Evolutionary conservation across 2,797 vertebrate species (phyloP).

Genomic region (Poeciliopsis gracilis): DNA sequence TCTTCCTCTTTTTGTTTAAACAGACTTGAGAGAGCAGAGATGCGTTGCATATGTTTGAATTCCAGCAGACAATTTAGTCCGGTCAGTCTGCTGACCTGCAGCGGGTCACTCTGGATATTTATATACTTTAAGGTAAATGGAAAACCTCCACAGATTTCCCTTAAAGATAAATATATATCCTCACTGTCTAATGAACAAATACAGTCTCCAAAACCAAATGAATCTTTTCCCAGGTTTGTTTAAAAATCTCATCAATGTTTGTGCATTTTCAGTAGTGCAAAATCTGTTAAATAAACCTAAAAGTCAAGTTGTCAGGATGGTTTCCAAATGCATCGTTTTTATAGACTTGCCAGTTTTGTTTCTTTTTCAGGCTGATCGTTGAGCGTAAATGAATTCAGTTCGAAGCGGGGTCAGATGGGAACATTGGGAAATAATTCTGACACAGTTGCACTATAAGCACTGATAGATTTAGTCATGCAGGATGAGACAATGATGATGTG

Average conservation of each 20-base stretch:
- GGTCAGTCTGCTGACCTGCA: constrained; percentile 4
- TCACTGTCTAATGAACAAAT: not conserved
- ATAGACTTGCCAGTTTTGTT: not conserved
- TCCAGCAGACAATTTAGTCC: not conserved
- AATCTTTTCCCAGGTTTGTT: not conserved
- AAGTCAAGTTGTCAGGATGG: constrained; percentile 4
- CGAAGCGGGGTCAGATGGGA: not conserved
- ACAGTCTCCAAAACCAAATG: constrained; percentile 2
- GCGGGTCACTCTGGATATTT: constrained; percentile 16
- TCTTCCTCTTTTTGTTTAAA: constrained; percentile 25
- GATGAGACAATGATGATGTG: not conserved
- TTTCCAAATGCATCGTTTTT: constrained; percentile 11
- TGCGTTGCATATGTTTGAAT: constrained; percentile 43
- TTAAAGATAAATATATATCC: not conserved
- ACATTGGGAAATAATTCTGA: not conserved
- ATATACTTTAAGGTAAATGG: constrained; percentile 24
- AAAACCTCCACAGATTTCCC: constrained; percentile 4
- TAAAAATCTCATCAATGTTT: not conserved
- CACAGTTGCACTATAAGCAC: constrained; percentile 7
- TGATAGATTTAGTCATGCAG: constrained; percentile 7
- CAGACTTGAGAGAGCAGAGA: constrained; percentile 29
- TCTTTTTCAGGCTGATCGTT: constrained; percentile 10
- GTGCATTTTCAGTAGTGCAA: not conserved
- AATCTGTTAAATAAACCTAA: constrained; percentile 19
- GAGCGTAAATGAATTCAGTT: constrained; percentile 11